Conservation (phyloP, 2,888 invertebrate genomes). For the Lathronympha strigana region DNA sequence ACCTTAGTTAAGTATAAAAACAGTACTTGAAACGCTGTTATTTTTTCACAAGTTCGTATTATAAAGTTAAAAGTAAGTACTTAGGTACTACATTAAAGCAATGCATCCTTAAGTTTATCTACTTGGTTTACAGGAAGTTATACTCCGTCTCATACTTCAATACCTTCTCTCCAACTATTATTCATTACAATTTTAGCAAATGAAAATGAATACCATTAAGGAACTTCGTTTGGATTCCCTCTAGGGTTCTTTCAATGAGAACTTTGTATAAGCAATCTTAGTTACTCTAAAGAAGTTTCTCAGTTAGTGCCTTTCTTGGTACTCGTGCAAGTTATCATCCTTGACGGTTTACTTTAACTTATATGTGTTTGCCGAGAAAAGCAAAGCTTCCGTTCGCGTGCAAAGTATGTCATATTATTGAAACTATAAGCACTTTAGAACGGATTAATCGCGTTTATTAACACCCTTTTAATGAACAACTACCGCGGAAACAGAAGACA, state of each 20-base stretch:
- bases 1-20: no score
- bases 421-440: no score
- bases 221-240: slow-evolving; percentile 24
- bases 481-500: no score
- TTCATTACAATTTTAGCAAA: slow-evolving; percentile 23
- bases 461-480: no score
- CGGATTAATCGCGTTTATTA: no score
- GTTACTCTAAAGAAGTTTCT: slow-evolving; percentile 12
- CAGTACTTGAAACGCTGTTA: no score
- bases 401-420: no score
- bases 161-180: slow-evolving; percentile 13
- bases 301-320: slow-evolving; percentile 9
- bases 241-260: slow-evolving; percentile 15
- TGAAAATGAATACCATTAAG: slow-evolving; percentile 25
- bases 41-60: no score
- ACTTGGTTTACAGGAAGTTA: slow-evolving; percentile 15
- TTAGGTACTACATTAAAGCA: neutral
- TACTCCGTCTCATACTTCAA: slow-evolving; percentile 9
- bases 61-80: slow-evolving; percentile 1
- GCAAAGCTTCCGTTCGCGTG: neutral
- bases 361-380: neutral
- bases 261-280: slow-evolving; percentile 23
- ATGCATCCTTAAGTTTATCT: slow-evolving; percentile 2
- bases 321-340: neutral
- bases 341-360: neutral